Conservation (phyloP, 2,888 invertebrate genomes). For the Caenorhabditis panamensis region DNA sequence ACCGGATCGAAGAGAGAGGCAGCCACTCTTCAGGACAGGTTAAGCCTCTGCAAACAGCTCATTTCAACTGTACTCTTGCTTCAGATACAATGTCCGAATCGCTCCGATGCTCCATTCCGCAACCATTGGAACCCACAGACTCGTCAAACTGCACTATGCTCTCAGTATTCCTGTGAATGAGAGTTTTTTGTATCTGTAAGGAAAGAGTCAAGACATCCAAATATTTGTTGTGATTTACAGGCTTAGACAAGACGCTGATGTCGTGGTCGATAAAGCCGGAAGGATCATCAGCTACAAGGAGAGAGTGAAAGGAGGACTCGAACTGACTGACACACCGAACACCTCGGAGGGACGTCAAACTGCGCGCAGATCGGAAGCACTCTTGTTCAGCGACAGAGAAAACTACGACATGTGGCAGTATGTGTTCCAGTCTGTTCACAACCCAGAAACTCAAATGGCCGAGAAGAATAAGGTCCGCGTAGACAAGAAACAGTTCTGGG, state of each 20-base stretch:
- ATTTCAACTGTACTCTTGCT: not conserved
- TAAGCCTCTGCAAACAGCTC: not conserved
- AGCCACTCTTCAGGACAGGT: not conserved
- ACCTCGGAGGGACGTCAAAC: not conserved
- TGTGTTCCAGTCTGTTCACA: not conserved
- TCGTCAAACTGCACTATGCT: not conserved
- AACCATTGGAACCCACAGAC: not conserved
- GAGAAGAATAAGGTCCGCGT: not conserved
- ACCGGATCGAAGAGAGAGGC: not conserved
- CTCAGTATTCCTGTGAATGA: not conserved
- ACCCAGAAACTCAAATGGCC: not conserved
- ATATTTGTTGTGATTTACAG: too few relatives aligned
- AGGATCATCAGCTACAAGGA: too few relatives aligned
- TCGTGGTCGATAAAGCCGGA: too few relatives aligned
- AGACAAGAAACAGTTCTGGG: not conserved
- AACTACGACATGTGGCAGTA: conserved; percentile 1
- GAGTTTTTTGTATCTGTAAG: not conserved
- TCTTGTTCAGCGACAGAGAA: not conserved
- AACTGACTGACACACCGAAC: too few relatives aligned
- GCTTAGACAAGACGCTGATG: too few relatives aligned
- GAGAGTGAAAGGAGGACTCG: too few relatives aligned
- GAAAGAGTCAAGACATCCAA: not conserved
- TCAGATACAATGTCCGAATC: not conserved
- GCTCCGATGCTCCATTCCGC: not conserved
- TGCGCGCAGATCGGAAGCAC: not conserved